A percentile compares a stretch with the other conserved stretches of the same genome.
Evolutionary conservation across 2,888 invertebrate species (phyloP).

Genomic region (Mythimna ferrago): DNA sequence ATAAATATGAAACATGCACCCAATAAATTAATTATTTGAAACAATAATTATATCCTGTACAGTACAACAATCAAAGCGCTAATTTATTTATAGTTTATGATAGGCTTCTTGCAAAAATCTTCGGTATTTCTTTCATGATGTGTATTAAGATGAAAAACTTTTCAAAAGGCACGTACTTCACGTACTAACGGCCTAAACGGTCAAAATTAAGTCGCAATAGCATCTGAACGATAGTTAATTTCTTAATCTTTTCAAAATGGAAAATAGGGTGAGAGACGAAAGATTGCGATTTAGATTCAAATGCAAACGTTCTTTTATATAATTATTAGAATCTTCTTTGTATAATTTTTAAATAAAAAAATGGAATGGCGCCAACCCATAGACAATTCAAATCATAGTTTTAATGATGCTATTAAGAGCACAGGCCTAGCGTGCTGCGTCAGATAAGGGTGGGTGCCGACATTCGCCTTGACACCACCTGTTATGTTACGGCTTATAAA

Average conservation of each 20-base stretch:
- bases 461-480: constrained; percentile 70
- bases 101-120: background rate
- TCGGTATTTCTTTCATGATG: background rate
- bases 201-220: background rate
- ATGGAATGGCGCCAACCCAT: constrained; percentile 13
- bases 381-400: constrained; percentile 42
- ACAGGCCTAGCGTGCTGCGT: constrained; percentile 44
- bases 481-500: constrained; percentile 43
- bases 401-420: constrained; percentile 50
- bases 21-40: background rate
- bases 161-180: background rate
- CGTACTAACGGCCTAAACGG: background rate
- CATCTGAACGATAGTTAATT: no score
- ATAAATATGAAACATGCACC: constrained; percentile 5
- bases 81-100: background rate
- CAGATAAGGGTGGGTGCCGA: constrained; percentile 64
- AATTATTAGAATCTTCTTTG: background rate
- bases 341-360: constrained; percentile 18
- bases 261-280: background rate
- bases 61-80: background rate
- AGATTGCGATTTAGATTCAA: background rate
- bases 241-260: no score
- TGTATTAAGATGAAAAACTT: background rate
- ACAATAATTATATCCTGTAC: background rate
- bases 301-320: background rate